A percentile compares a stretch with the other conserved stretches of the same genome.
Conservation (phyloP, 2,888 invertebrate species). For the Thera britannica region DNA sequence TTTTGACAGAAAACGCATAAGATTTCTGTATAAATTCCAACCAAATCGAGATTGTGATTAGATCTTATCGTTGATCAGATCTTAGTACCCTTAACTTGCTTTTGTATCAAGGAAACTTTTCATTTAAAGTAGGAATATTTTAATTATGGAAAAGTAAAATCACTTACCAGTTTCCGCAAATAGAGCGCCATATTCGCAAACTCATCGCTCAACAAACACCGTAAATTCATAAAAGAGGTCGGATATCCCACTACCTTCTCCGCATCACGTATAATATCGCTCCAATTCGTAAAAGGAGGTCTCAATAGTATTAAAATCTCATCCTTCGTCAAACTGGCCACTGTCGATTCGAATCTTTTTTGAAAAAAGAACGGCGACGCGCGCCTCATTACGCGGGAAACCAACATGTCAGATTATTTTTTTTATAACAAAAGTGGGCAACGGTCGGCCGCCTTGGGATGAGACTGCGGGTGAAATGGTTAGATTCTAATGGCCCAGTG, state of each 20-base stretch:
- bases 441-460: constrained; percentile 29
- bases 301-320: constrained; percentile 73
- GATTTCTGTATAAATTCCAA: no score
- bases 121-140: not conserved
- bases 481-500: constrained; percentile 32
- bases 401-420: constrained; percentile 56
- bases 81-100: no score
- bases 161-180: constrained; percentile 79
- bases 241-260: constrained; percentile 84
- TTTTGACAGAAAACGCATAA: no score
- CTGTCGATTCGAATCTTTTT: constrained; percentile 75
- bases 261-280: constrained; percentile 76
- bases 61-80: no score
- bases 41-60: no score
- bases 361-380: constrained; percentile 70
- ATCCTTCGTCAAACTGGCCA: constrained; percentile 77
- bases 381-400: constrained; percentile 71
- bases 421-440: constrained; percentile 31
- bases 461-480: constrained; percentile 47
- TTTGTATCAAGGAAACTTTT: not conserved
- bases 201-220: constrained; percentile 86
- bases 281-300: constrained; percentile 80
- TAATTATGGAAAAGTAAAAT: not conserved
- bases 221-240: constrained; percentile 85
- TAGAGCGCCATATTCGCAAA: constrained; percentile 85